Evolutionary conservation across 2,797 vertebrate species (phyloP), one percentile per base, ranked within the genome.

Genomic region (Smutsia gigantea): DNA sequence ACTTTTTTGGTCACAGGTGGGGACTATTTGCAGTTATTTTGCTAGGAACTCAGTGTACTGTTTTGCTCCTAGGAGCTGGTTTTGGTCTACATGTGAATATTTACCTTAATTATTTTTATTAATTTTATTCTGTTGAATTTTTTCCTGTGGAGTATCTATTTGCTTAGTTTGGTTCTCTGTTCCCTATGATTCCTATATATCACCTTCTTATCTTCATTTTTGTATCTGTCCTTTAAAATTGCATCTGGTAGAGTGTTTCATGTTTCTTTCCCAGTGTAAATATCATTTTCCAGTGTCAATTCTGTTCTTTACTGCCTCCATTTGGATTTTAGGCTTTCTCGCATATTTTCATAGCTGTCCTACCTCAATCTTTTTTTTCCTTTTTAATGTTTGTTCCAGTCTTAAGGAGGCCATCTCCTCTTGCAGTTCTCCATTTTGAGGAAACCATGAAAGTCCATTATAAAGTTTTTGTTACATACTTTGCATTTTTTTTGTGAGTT

Each of bases 1-100:
- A 46, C 21, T 49, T 31, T 71, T 75, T 46, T 23, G 42, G 72
- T 39, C 25, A 57, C 19, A 84, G 49, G 37, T 85, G 21, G 19
- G n/a, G 27, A 51, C 82, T 95, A 19, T 88, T 94, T 87, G 66
- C 19, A 63, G 39, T 63, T 85, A 64, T 88, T 90, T 95, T 84
- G 27, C n/a, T 77, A 81, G 77, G 39, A 66, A 66, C 27, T 57
- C 3, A 23, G 11, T 19, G 17, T 0, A 31, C 5, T 87, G 77
- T 39, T 87, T 79, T 77, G 81, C 37, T 85, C 61, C 34, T 59
- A 53, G 15, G 27, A 77, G 25, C 5, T 84, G 77, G 49, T 25
- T 72, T 95, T 66, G 42, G 31, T 87, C 12, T 51, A 29, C n/a
- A 5, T 64, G 10, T 81, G 49, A 53, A 42, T 88, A 71, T 85